phyloP scores from a whole-genome alignment of 2,888 invertebrate genomes.

The Girardia tigrina region DNA sequence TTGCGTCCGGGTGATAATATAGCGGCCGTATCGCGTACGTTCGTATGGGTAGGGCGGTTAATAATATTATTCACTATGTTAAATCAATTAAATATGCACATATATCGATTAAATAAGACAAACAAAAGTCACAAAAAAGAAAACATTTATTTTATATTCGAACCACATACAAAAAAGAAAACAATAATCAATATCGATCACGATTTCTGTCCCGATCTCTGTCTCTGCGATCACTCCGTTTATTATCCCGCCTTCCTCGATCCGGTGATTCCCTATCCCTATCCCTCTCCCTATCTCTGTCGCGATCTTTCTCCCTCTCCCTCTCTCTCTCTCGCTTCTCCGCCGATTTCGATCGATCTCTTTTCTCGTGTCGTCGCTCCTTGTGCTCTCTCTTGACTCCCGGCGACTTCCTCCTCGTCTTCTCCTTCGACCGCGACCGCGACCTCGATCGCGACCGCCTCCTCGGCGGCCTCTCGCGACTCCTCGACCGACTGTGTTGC shows the following conservation, averaged over 20 bases:
- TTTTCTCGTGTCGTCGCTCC: neutral
- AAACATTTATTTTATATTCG: too few species aligned
- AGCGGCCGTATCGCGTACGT: too few species aligned
- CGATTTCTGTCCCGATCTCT: conserved; percentile 24
- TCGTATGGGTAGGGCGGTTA: too few species aligned
- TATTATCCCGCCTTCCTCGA: neutral
- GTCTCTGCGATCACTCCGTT: neutral
- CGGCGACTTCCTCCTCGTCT: neutral
- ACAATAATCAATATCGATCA: conserved; percentile 8
- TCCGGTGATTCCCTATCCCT: conserved; percentile 24
- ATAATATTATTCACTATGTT: too few species aligned
- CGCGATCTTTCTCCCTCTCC: conserved; percentile 17
- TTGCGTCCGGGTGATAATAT: too few species aligned
- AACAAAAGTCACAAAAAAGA: too few species aligned
- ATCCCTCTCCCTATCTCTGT: conserved; percentile 28
- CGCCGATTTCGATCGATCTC: conserved; percentile 2
- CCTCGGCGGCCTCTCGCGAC: conserved; percentile 36
- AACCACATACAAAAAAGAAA: too few species aligned
- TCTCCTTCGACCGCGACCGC: conserved; percentile 41
- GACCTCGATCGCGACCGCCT: conserved; percentile 44
- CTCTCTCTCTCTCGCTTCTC: conserved; percentile 20
- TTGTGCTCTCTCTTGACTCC: neutral
- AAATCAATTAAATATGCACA: too few species aligned
- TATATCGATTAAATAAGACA: too few species aligned
- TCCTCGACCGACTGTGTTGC: conserved; percentile 31